Base-by-base conservation (phyloP, 2,797 vertebrate genomes). In the Enteromius argenteus region DNA sequence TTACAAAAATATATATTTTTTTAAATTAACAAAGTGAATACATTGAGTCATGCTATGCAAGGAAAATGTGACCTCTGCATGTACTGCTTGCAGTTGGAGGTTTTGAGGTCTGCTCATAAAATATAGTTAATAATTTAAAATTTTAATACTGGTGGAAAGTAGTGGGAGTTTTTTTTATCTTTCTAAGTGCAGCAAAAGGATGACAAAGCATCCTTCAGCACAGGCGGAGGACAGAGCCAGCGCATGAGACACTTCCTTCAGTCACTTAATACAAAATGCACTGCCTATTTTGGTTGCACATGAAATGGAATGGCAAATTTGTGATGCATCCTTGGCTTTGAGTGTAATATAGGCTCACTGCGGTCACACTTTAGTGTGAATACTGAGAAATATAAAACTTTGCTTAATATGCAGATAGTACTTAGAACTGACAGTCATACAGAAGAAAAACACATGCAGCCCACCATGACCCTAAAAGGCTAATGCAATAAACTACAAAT, bases 181-280 rank as follows among this genome's bases (percentile, higher is more conserved):
- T 1, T 13, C 1, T 8, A 44, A 21, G 7, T 78, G 79, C 73
- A 84, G 32, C 83, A 87, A 39, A 13, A 35, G 42, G 53, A 81
- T 84, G 82, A 86, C 79, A 73, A 79, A 87, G 79, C 49, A 81
- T 73, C 53, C 37, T 30, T 58, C n/a, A 21, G 39, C 68, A 44
- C 37, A 79, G 62, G 67, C 37, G 30, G 14, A 53, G 46, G 37
- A 56, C 13, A 35, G 11, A 74, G 3, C 9, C n/a, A 56, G 49
- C 19, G 14, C 64, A 58, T 51, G 49, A 69, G 53, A 62, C 68
- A 44, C 13, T 42, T 76, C 74, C 67, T 58, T 60, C 11, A 32
- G 4, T n/a, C 19, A 15, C 30, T 72, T 15, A 30, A 44, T 21
- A 15, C 10, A 49, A 13, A 14, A 60, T 27, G 68, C 53, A 21